Evolutionary conservation across 1,140 invertebrate species (phyloP).

Genomic region (Galendromus occidentalis): DNA sequence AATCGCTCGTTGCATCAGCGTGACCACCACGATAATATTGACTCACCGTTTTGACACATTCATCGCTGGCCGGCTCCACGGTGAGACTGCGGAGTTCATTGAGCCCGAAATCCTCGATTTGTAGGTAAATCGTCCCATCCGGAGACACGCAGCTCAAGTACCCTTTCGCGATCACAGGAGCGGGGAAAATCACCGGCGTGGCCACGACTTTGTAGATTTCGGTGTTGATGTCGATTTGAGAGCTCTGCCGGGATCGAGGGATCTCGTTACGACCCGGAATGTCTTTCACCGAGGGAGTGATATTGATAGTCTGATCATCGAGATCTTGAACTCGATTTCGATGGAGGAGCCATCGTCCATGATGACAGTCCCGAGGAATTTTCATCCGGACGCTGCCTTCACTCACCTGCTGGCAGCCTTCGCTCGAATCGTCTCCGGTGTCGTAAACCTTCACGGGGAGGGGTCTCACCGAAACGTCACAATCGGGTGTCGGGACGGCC

Average conservation of each 20-base stretch:
- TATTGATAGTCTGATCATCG: too few relatives aligned
- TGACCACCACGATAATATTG: too few relatives aligned
- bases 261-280: too few relatives aligned
- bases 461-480: not conserved
- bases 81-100: not conserved
- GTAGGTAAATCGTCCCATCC: not conserved
- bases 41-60: not conserved
- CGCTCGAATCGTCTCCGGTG: not conserved
- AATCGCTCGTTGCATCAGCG: too few relatives aligned
- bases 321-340: too few relatives aligned
- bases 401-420: not conserved
- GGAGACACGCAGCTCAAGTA: not conserved
- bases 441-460: slow-evolving; percentile 3
- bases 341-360: too few relatives aligned
- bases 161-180: not conserved
- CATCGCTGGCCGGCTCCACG: not conserved
- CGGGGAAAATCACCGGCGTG: not conserved
- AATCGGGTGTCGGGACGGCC: not conserved
- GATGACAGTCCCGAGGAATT: too few relatives aligned
- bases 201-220: slow-evolving; percentile 5
- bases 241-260: not conserved
- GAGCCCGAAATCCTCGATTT: slow-evolving; percentile 3
- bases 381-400: too few relatives aligned
- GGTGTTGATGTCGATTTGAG: not conserved
- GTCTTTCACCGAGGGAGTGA: too few relatives aligned